phyloP scores from a whole-genome alignment of 1,140 invertebrate genomes.

The Zelostemma sp. region DNA sequence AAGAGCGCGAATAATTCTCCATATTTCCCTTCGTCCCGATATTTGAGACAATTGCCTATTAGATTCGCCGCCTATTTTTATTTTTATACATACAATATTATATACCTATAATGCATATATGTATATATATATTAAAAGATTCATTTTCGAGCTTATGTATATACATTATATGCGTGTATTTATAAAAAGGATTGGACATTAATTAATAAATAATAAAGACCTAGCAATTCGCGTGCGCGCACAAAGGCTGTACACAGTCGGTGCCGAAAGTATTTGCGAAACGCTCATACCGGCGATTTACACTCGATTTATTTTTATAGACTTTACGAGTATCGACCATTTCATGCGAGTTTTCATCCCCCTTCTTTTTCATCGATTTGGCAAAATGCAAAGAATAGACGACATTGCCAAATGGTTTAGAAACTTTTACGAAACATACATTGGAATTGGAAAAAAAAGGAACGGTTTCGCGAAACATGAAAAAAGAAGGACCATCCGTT shows the following conservation, averaged over 20 bases:
- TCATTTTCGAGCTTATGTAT: slow-evolving; percentile 51
- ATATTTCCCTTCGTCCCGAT: slow-evolving; percentile 15
- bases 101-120: slow-evolving; percentile 43
- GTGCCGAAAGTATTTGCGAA: slow-evolving; percentile 32
- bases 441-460: neutral
- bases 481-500: too few species aligned
- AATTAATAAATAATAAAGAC: slow-evolving; percentile 48
- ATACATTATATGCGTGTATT: slow-evolving; percentile 54
- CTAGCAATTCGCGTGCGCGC: slow-evolving; percentile 46
- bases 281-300: slow-evolving; percentile 33
- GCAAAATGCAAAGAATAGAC: too few species aligned
- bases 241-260: slow-evolving; percentile 46
- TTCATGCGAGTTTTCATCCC: slow-evolving; percentile 10
- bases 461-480: too few species aligned
- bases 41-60: slow-evolving; percentile 24
- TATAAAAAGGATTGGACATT: slow-evolving; percentile 49
- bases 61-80: slow-evolving; percentile 42
- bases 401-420: too few species aligned
- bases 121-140: slow-evolving; percentile 44
- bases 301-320: slow-evolving; percentile 30
- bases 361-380: slow-evolving; percentile 7
- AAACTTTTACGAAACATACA: too few species aligned
- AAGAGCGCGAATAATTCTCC: slow-evolving; percentile 47
- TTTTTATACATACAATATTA: slow-evolving; percentile 31
- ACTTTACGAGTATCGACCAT: slow-evolving; percentile 26